These are phyloP conservation scores for Carassius auratus DNA, from an alignment of 2,113 vertebrate genomes.

Conservation along the genomic window DNA sequence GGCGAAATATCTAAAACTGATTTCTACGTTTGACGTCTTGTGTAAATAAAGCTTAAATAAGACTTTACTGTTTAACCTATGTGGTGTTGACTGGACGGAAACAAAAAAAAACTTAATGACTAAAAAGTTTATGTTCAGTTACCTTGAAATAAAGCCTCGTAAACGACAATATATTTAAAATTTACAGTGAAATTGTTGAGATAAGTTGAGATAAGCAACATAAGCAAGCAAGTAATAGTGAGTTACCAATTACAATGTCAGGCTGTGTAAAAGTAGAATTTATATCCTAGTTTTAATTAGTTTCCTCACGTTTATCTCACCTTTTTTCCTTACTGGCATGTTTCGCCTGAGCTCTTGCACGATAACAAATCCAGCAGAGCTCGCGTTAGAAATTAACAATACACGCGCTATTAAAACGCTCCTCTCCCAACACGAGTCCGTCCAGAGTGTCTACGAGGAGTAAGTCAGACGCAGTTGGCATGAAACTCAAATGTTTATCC, in stretches of 20 bases:
- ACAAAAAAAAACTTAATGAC: no score
- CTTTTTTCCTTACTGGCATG: slow-evolving; percentile 93
- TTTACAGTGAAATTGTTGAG: not conserved
- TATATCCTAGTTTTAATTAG: not conserved
- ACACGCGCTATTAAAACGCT: slow-evolving; percentile 18
- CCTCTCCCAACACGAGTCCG: slow-evolving; percentile 16
- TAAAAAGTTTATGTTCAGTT: not conserved
- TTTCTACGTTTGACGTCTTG: not conserved
- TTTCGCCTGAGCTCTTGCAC: slow-evolving; percentile 54
- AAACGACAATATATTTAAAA: not conserved
- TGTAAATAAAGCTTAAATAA: not conserved
- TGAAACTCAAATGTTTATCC: slow-evolving; percentile 47
- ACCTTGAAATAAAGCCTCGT: not conserved
- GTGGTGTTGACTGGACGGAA: not conserved
- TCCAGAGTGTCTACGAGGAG: slow-evolving; percentile 35
- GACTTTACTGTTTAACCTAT: not conserved
- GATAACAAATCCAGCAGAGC: slow-evolving; percentile 41
- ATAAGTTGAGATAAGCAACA: no score
- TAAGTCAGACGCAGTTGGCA: slow-evolving; percentile 36
- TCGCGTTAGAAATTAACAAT: slow-evolving; percentile 46
- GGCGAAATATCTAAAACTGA: not conserved
- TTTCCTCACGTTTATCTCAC: slow-evolving; percentile 73
- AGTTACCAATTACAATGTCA: not conserved
- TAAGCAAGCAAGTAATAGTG: not conserved
- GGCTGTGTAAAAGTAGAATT: not conserved